Evolutionary conservation across 1,140 invertebrate species (phyloP), one percentile per base, ranked within the genome.

Genomic region (Melipona quadrifasciata): DNA sequence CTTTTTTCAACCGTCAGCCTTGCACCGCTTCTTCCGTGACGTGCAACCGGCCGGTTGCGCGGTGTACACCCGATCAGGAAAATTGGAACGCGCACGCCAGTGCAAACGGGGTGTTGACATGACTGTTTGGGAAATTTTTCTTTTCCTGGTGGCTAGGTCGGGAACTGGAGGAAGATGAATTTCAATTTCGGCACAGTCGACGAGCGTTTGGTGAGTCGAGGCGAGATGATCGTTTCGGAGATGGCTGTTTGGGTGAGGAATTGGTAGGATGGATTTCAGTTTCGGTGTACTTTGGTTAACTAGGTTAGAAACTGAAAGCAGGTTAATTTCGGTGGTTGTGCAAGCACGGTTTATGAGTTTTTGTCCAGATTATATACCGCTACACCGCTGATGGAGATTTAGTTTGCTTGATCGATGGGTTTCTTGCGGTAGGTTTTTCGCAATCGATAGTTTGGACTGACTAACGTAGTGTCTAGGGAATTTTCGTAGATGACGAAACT

Each of bases 51-150:
- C 34, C 31, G 67, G 11, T 64, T 31, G 39, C 39, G 8, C 39
- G 39, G 85, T 75, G 80, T 80, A 55, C 57, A n/a, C n/a, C 24
- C 58, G 58, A 12, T 1, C 84, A 83, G 84, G 74, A 86, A 86
- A 89, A 86, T 86, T 47, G 82, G 84, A 89, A 76, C 80, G 68
- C 24, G 64, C 75, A 39, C 75, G 82, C 84, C 34, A 64, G 31
- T 39, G 61, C 31, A 24, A 39, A 31, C 11, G 19, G 24, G 21
- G 31, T 34, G n/a, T 80, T 70, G 17, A 34, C 55, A 67, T 21
- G 39, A n/a, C 71, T 74, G 81, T 61, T 4, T 73, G 17, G 16
- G 27, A 47, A 8, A 47, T 6, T 27, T 17, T 65, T 27, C 2
- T 31, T 31, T 31, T 2, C 2, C 2, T 31, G 31, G 31, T 31